phyloP scores from a whole-genome alignment of 92 coral and sea anemone genomes.

The Palythoa grandiflora region DNA sequence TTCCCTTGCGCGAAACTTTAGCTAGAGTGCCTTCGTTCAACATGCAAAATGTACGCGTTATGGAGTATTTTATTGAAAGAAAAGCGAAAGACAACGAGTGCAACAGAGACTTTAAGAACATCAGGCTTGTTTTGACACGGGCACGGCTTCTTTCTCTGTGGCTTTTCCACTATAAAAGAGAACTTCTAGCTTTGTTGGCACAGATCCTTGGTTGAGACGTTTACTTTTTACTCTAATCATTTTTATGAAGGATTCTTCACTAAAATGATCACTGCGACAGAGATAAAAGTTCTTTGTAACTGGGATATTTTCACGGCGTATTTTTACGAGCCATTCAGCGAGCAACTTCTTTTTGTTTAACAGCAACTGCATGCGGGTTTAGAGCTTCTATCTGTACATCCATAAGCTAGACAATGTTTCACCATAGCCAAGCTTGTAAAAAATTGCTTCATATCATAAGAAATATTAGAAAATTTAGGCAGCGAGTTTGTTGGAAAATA shows the following conservation, averaged over 20 bases:
- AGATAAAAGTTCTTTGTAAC: too few species aligned
- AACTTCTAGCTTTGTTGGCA: constrained; percentile 38
- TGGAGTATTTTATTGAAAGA: too few species aligned
- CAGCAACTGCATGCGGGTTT: too few species aligned
- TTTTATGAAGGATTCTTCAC: constrained; percentile 41
- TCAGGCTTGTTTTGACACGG: too few species aligned
- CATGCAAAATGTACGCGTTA: too few species aligned
- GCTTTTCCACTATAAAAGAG: constrained; percentile 8
- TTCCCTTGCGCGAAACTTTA: too few species aligned
- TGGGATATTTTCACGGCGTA: background rate
- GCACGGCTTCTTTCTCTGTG: constrained; percentile 30
- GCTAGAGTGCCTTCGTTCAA: too few species aligned
- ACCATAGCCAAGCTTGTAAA: background rate
- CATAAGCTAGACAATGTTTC: background rate
- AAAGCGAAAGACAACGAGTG: too few species aligned
- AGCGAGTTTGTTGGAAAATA: background rate
- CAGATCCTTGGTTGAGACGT: constrained; percentile 42
- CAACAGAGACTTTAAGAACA: too few species aligned
- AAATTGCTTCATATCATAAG: background rate
- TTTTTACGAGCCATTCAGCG: background rate
- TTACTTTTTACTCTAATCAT: constrained; percentile 19
- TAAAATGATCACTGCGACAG: constrained; percentile 24
- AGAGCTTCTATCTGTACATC: background rate
- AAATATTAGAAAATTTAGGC: background rate
- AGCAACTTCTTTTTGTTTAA: too few species aligned